Evolutionary conservation across 2,797 vertebrate species (phyloP).

Genomic region (Passerculus sandwichensis): DNA sequence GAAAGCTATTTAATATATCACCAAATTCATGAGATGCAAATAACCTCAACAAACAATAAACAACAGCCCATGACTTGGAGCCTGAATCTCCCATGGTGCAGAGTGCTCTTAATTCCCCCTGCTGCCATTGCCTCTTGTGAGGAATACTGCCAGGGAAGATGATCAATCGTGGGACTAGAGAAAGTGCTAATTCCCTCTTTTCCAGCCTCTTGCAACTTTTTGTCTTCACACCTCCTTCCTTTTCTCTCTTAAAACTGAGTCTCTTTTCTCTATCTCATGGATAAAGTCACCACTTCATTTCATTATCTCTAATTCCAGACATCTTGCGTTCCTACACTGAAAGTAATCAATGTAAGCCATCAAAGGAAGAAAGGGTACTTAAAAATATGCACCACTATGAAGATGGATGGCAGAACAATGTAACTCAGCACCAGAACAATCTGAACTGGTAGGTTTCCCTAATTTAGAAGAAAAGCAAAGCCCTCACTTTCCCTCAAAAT

Average conservation of each 20-base stretch:
- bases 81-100: background rate
- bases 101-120: background rate
- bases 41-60: background rate
- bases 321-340: background rate
- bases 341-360: background rate
- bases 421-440: background rate
- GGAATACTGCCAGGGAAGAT: background rate
- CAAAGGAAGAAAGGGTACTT: background rate
- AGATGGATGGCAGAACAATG: background rate
- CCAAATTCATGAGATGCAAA: slow-evolving; percentile 19
- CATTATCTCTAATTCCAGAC: background rate
- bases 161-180: background rate
- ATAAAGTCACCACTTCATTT: background rate
- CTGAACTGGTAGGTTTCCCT: background rate
- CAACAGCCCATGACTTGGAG: background rate
- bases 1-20: background rate
- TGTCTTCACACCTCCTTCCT: background rate
- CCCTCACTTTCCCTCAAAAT: background rate
- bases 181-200: background rate
- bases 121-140: background rate
- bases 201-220: background rate
- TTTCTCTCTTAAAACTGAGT: background rate
- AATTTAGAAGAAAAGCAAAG: background rate
- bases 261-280: background rate
- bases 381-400: background rate